phyloP scores from a whole-genome alignment of 2,888 invertebrate genomes.

The Coleophora deauratella region DNA sequence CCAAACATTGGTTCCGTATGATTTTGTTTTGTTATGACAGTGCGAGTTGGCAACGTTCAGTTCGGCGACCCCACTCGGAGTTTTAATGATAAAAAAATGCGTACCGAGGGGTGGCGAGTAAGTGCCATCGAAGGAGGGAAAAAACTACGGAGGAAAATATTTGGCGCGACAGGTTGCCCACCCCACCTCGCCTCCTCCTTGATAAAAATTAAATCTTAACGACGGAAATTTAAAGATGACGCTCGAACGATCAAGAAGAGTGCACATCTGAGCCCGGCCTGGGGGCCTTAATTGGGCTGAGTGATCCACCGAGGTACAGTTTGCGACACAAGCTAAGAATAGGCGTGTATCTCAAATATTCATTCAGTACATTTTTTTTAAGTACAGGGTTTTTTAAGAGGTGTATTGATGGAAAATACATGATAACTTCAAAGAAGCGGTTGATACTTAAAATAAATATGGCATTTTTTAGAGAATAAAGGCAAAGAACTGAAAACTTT shows the following conservation, averaged over 20 bases:
- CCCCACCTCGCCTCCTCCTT: conserved; percentile 34
- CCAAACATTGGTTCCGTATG: conserved; percentile 39
- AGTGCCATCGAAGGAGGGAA: conserved; percentile 73
- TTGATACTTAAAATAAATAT: too few relatives aligned
- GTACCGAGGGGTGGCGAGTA: conserved; percentile 68
- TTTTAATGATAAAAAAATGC: conserved; percentile 76
- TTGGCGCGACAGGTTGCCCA: conserved; percentile 72
- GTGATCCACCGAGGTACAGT: conserved; percentile 25
- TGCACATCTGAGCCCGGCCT: conserved; percentile 64
- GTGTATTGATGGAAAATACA: too few relatives aligned
- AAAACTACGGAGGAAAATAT: conserved; percentile 73
- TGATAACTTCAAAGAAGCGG: too few relatives aligned
- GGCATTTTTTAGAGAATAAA: too few relatives aligned
- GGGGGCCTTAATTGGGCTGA: conserved; percentile 68
- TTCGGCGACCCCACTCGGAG: conserved; percentile 70
- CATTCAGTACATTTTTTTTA: too few relatives aligned
- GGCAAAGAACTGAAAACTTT: too few relatives aligned
- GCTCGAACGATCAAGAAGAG: conserved; percentile 73
- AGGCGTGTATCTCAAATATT: too few relatives aligned
- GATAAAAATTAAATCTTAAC: conserved; percentile 75
- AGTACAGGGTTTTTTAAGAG: too few relatives aligned
- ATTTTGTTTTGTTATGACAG: conserved; percentile 72
- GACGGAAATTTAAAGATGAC: conserved; percentile 75
- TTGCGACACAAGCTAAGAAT: too few relatives aligned
- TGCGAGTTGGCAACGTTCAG: conserved; percentile 61